Conservation (phyloP, 2,113 vertebrate genomes). For the Pelusios castaneus region DNA sequence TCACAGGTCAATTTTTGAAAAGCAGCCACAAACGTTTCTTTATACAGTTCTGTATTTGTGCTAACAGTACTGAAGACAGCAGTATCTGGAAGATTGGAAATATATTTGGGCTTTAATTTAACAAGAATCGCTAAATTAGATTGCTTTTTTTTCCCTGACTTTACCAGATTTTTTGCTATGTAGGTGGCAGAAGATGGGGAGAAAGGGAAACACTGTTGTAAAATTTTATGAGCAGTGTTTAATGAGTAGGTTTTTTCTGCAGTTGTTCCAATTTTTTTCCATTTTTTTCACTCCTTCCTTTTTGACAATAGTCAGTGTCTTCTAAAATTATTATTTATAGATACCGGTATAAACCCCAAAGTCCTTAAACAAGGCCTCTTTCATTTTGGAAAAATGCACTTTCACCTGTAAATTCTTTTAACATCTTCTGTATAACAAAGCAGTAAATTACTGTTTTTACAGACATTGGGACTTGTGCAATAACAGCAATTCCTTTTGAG, state of each 20-base stretch:
- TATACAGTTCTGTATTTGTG: not conserved
- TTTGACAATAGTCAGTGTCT: not conserved
- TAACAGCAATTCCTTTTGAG: slow-evolving; percentile 97
- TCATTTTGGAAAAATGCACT: not conserved
- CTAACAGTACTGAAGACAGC: rapidly evolving
- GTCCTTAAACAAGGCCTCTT: not conserved
- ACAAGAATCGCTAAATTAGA: not conserved
- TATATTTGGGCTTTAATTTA: not conserved
- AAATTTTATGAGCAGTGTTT: not conserved
- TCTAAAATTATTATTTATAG: not conserved
- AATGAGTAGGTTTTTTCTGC: rapidly evolving
- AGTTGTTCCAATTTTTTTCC: not conserved
- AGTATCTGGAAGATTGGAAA: not conserved
- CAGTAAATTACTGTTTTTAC: slow-evolving; percentile 31
- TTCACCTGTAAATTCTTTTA: not conserved
- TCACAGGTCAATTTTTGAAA: not conserved
- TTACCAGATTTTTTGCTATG: not conserved
- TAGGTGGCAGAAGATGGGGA: not conserved
- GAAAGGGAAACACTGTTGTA: not conserved
- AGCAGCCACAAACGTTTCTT: not conserved
- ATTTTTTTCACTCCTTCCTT: rapidly evolving
- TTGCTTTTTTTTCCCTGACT: not conserved
- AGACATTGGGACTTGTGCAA: slow-evolving; percentile 95
- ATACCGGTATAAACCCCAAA: no score
- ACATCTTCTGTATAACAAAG: not conserved